Base-by-base conservation (phyloP, 2,113 vertebrate species). In the Stegastes partitus region DNA sequence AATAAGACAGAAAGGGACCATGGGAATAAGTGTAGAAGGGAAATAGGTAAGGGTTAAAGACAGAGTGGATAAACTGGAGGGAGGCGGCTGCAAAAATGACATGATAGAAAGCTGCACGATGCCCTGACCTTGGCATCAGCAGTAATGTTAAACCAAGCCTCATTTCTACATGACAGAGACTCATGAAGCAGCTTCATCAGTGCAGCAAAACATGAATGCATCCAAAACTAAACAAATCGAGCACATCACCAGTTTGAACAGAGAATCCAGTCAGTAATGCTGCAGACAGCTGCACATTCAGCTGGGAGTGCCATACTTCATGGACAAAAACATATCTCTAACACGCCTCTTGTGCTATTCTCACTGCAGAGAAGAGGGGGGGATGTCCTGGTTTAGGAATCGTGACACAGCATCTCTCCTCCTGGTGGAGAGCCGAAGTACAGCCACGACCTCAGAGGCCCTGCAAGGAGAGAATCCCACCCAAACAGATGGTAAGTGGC, bases 381-480 rank as follows among this genome's bases (percentile, higher is more conserved):
- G 66, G 81, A 1, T 79, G 77, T 85, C 72, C 87, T 89, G 42
- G 65, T 74, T 83, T 68, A 55, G 79, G 75, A 80, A 50, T 22
- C 23, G 34, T 90, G 89, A 90, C 88, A 81, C 87, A 91, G 85
- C 89, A 90, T 73, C 74, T 84, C 80, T 85, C 74, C 74, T 26
- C 7, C 61, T 82, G 92, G 87, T 64, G 55, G 44, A 71, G 67
- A 77, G 34, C 25, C 66, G 85, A 89, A 88, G 34, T 86, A 45
- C 90, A 88, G 7, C 54, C 25, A 23, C 68, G 28, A 79, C 79
- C 81, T 91, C 14, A 80, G 76, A 84, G 64, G 28, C 81, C 81
- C 67, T 73, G 55, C 77, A 85, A 6, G 62, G 71, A 64, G 57
- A 67, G 53, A 69, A 50, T 68, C 37, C 50, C 21, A 57, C 34